Conservation (phyloP, 2,797 vertebrate genomes). For the Mustela erminea region DNA sequence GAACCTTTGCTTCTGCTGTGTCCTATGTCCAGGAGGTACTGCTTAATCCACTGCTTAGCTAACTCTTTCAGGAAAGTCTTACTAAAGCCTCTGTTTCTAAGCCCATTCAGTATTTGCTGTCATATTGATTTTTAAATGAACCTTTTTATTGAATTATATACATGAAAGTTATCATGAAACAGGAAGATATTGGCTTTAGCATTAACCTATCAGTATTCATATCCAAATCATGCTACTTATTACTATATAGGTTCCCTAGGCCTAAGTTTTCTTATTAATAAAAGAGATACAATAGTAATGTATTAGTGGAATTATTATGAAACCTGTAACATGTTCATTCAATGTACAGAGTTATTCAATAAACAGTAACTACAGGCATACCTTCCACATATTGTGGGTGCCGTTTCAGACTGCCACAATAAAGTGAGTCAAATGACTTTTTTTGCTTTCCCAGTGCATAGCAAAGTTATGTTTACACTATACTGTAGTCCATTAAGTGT, state of each 20-base stretch:
- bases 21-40: background rate
- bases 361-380: background rate
- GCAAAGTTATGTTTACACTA: background rate
- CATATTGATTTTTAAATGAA: background rate
- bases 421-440: background rate
- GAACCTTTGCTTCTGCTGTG: background rate
- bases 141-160: background rate
- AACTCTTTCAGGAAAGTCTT: background rate
- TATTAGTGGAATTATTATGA: background rate
- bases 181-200: background rate
- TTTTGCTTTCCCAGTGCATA: background rate
- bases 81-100: background rate
- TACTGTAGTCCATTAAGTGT: background rate
- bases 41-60: background rate
- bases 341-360: background rate
- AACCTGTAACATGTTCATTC: background rate
- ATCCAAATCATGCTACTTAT: background rate
- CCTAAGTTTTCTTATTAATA: background rate
- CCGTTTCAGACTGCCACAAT: background rate
- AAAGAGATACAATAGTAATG: background rate
- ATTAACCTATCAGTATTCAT: background rate
- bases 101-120: background rate
- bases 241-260: background rate
- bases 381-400: background rate
- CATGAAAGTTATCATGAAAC: background rate